Base-by-base conservation (phyloP, 2,888 invertebrate genomes). In the Helleia helle region DNA sequence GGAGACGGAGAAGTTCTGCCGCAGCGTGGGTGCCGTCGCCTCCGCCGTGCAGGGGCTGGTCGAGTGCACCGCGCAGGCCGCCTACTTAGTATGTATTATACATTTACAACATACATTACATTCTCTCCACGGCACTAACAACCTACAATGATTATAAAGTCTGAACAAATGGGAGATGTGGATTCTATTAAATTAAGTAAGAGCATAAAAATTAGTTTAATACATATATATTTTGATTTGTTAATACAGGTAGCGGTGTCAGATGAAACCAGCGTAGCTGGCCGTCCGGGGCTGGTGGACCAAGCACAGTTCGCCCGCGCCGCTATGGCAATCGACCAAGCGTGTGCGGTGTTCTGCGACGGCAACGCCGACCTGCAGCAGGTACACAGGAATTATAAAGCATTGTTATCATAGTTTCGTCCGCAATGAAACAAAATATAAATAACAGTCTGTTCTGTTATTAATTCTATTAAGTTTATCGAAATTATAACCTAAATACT, bases 31-130 rank as follows among this genome's bases (percentile, higher is more conserved):
- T 46, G 90, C 89, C 17, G 96, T 96, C 5, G 95, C 96, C 3
- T 87, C 87, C 38, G 93, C 97, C 0, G 95, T 99, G 40, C 96
- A 95, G 61, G 95, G 94, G 0, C 83, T 99, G 14, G 93, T 97
- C 15, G 97, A 99, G 81, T 93, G 95, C 31, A 92, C 96, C 0
- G 96, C 96, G 1, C 98, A 97, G 77, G 94, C 97, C 0, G 97
- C 97, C 0, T 99, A 99, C 67, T 80, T 99, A 56, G 91, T 88
- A 41, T 65, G 53, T 51, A 3, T 9, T 12, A 59, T 2, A 9
- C 22, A 15, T n/a, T n/a, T 1, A 36, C 9, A 12, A 5, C 8
- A 1, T 14, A 6, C 25, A n/a, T n/a, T n/a, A n/a, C n/a, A n/a
- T n/a, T n/a, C n/a, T n/a, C n/a, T n/a, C n/a, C n/a, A n/a, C n/a